phyloP scores from a whole-genome alignment of 2,888 invertebrate genomes.

The Pyrocoelia pectoralis region DNA sequence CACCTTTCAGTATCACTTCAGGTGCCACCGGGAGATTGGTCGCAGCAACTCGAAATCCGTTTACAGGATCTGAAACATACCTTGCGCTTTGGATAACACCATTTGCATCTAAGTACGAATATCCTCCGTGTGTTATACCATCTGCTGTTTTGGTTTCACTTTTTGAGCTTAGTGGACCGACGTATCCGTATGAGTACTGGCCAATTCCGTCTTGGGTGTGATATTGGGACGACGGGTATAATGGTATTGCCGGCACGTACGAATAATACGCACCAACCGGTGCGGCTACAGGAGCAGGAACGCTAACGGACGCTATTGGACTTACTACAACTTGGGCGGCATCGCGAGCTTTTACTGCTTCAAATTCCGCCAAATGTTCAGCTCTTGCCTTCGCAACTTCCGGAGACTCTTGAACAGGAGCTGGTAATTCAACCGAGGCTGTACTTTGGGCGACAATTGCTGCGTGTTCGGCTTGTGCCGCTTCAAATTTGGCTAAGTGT shows the following conservation, averaged over 20 bases:
- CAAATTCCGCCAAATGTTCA: conserved; percentile 41
- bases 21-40: conserved; percentile 67
- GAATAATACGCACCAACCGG: neutral
- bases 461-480: conserved; percentile 50
- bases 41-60: conserved; percentile 72
- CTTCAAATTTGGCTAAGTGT: conserved; percentile 44
- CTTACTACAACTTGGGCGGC: conserved; percentile 24
- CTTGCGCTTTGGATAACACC: conserved; percentile 71
- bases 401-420: conserved; percentile 57
- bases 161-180: conserved; percentile 71
- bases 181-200: conserved; percentile 69
- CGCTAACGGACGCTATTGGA: conserved; percentile 35
- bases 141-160: conserved; percentile 69
- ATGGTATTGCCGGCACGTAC: conserved; percentile 14
- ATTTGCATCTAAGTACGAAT: conserved; percentile 74
- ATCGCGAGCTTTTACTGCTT: conserved; percentile 50
- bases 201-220: conserved; percentile 65
- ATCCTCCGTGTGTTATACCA: conserved; percentile 71
- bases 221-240: conserved; percentile 54
- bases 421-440: conserved; percentile 47
- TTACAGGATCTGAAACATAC: conserved; percentile 68
- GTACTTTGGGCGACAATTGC: conserved; percentile 36
- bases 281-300: conserved; percentile 40
- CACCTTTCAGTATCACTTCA: conserved; percentile 12
- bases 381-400: conserved; percentile 30